phyloP scores from a whole-genome alignment of 2,113 vertebrate genomes.

The Eira barbara region DNA sequence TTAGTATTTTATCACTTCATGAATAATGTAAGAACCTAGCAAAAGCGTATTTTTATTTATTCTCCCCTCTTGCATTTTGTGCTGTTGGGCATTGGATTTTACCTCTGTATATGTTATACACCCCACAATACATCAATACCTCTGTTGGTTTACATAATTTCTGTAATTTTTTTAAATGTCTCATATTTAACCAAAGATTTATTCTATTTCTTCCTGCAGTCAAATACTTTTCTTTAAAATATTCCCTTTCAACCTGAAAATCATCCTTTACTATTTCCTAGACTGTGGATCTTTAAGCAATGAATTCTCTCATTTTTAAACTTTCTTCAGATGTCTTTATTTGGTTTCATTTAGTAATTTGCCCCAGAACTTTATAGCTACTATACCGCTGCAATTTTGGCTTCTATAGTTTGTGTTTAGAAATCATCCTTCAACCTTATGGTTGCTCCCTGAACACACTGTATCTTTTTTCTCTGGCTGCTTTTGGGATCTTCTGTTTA shows the following conservation, averaged over 20 bases:
- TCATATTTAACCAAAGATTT: neutral
- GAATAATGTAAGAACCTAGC: slow-evolving; percentile 30
- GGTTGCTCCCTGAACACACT: neutral
- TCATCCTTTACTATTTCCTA: neutral
- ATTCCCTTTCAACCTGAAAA: neutral
- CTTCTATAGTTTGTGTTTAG: neutral
- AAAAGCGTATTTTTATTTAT: neutral
- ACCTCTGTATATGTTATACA: neutral
- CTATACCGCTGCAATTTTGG: neutral
- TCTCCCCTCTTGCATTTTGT: neutral
- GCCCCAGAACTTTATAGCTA: neutral
- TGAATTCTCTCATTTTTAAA: neutral
- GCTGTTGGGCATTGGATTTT: neutral
- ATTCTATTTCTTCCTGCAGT: neutral
- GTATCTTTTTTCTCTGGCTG: neutral
- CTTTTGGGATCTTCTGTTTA: neutral
- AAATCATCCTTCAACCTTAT: neutral
- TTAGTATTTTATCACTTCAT: slow-evolving; percentile 16
- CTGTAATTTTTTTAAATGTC: neutral
- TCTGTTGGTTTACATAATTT: neutral
- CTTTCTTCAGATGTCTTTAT: neutral
- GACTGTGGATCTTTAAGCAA: neutral
- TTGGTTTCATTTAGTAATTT: neutral
- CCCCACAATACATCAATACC: neutral
- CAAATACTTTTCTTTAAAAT: neutral